Evolutionary conservation across 2,888 invertebrate genomes (phyloP), one percentile per base, ranked within the genome.

Genomic region (Eupithecia abbreviata): DNA sequence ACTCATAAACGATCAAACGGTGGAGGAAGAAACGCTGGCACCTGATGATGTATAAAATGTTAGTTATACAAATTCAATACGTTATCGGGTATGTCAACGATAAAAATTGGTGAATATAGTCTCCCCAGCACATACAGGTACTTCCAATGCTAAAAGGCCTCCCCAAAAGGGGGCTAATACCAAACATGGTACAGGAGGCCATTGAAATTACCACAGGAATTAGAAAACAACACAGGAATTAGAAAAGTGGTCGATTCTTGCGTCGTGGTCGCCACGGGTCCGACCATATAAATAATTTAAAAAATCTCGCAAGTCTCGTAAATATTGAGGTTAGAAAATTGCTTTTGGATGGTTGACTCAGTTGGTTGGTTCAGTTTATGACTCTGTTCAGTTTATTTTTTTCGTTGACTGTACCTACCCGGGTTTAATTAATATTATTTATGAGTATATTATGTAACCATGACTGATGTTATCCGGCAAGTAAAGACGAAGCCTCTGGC

Each of bases 1-100:
- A 42, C n/a, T 72, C 51, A 66, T 69, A 30, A 72, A 70, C 45
- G 73, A 67, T 42, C 51, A 71, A 42, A 66, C 42, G 15, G 66
- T 42, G 41, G 74, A 70, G n/a, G 77, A 75, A 55, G 74, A 66
- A 30, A 67, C 67, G 9, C 30, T 67, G 15, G 41, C 43, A 43
- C 58, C 75, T 7, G 71, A 68, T 67, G 43, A 75, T 68, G 45
- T 71, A 65, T 73, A 47, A 75, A 71, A 45, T 49, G 18, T 62
- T 62, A 4, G 10, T 62, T 30, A 30, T 18, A 62, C n/a, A n/a
- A n/a, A n/a, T n/a, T n/a, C n/a, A n/a, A n/a, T n/a, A n/a, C 30
- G 30, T 62, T 30, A 30, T 10, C 18, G 2, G 62, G 4, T 62
- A 62, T 62, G 62, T 62, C 30, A 62, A 30, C 18, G 62, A 30